These are phyloP conservation scores for Agelaius phoeniceus DNA, from an alignment of 2,113 vertebrate species.

Conservation along the genomic window DNA sequence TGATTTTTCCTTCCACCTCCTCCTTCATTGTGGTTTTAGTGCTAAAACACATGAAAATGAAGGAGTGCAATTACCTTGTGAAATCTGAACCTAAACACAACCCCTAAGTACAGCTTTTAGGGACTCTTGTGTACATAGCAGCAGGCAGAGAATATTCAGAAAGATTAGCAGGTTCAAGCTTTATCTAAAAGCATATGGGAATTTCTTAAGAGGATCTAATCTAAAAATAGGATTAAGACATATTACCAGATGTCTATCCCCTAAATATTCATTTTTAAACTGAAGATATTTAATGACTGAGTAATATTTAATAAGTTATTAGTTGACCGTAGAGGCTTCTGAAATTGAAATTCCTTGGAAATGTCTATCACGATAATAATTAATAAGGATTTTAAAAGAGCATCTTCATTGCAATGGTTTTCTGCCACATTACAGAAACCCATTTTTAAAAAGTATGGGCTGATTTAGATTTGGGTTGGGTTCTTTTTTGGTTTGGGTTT, in stretches of 20 bases:
- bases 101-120: slow-evolving; percentile 30
- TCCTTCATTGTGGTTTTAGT: not conserved
- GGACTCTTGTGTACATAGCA: not conserved
- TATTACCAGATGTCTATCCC: slow-evolving; percentile 75
- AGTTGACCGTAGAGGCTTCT: slow-evolving; percentile 66
- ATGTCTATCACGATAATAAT: slow-evolving; percentile 69
- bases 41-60: slow-evolving; percentile 49
- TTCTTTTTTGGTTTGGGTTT: accelerated
- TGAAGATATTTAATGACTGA: slow-evolving; percentile 78
- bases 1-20: not conserved
- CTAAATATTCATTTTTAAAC: slow-evolving; percentile 77
- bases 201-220: slow-evolving; percentile 69
- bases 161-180: slow-evolving; percentile 56
- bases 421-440: slow-evolving; percentile 24
- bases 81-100: slow-evolving; percentile 45
- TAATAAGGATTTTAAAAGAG: slow-evolving; percentile 63
- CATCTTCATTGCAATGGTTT: slow-evolving; percentile 52
- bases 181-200: slow-evolving; percentile 57
- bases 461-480: not conserved
- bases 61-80: slow-evolving; percentile 31
- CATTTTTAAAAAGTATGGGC: slow-evolving; percentile 24
- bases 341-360: slow-evolving; percentile 69
- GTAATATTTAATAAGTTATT: slow-evolving; percentile 75
- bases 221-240: slow-evolving; percentile 73
- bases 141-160: slow-evolving; percentile 44